Conservation (phyloP, 1,140 invertebrate species). For the Pollicipes pollicipes region DNA sequence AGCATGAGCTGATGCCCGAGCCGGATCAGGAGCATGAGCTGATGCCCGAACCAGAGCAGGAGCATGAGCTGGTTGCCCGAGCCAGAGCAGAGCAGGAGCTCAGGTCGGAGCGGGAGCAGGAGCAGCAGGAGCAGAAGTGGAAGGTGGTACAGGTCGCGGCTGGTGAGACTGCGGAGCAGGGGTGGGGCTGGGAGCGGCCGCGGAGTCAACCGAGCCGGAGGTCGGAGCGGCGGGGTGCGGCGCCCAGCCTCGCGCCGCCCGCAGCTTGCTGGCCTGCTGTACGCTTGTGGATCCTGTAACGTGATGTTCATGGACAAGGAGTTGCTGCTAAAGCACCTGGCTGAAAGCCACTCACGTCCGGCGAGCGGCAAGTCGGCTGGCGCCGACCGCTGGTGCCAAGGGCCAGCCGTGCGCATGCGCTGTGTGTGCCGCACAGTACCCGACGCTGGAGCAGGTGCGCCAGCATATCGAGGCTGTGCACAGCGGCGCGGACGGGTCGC, state of each 20-base stretch:
- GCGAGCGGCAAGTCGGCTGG: background rate
- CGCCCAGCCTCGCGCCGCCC: background rate
- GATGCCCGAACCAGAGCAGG: too few species aligned
- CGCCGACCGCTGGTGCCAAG: too few species aligned
- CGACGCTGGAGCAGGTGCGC: background rate
- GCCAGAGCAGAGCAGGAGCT: too few species aligned
- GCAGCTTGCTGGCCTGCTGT: background rate
- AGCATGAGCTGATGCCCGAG: too few species aligned
- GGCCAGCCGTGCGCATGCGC: background rate
- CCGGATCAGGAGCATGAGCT: too few species aligned
- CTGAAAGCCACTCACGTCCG: background rate
- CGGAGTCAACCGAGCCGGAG: background rate
- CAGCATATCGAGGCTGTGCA: background rate
- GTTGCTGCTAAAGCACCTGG: background rate
- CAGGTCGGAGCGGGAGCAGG: background rate
- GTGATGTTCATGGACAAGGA: background rate
- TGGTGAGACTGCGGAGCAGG: too few species aligned
- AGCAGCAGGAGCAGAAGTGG: too few species aligned
- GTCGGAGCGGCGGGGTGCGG: background rate
- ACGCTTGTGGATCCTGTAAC: background rate
- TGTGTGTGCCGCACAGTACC: background rate
- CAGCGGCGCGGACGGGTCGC: too few species aligned
- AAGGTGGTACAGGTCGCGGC: too few species aligned
- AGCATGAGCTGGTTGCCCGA: too few species aligned
- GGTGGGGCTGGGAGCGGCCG: too few species aligned